Conservation (phyloP, 2,113 vertebrate genomes). For the Pelecanoides urinatrix region DNA sequence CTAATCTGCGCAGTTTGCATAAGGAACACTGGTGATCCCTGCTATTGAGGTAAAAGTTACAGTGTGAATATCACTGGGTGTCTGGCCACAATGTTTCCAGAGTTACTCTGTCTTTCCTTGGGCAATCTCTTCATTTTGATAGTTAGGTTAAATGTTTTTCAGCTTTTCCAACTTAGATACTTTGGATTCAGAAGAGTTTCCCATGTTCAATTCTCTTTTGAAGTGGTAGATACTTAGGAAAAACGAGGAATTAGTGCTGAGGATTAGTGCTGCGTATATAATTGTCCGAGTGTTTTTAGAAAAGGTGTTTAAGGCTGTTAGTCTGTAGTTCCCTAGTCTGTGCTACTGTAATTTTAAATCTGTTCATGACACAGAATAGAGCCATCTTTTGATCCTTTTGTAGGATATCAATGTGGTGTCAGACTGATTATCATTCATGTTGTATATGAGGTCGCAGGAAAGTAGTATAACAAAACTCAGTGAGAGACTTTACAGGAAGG, state of each 20-base stretch:
- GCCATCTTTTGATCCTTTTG: neutral
- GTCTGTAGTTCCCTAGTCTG: neutral
- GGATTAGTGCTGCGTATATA: neutral
- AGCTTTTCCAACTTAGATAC: neutral
- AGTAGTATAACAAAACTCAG: neutral
- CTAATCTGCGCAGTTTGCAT: neutral
- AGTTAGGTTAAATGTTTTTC: neutral
- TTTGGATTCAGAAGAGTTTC: neutral
- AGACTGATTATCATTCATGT: neutral
- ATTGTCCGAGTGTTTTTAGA: neutral
- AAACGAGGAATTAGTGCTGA: neutral
- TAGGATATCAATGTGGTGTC: neutral
- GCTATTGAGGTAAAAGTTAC: neutral
- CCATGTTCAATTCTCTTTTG: neutral
- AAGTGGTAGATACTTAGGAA: neutral
- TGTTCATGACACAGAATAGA: neutral
- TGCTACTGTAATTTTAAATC: neutral
- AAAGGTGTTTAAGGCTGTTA: neutral
- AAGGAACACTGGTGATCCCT: neutral
- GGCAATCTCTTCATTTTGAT: neutral
- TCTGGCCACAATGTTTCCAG: neutral
- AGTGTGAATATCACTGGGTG: neutral
- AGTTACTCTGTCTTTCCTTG: neutral
- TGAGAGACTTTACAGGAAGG: neutral
- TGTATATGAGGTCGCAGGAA: neutral